These are phyloP conservation scores for Cynaeus angustus DNA, from an alignment of 2,888 invertebrate genomes.

Conservation along the genomic window DNA sequence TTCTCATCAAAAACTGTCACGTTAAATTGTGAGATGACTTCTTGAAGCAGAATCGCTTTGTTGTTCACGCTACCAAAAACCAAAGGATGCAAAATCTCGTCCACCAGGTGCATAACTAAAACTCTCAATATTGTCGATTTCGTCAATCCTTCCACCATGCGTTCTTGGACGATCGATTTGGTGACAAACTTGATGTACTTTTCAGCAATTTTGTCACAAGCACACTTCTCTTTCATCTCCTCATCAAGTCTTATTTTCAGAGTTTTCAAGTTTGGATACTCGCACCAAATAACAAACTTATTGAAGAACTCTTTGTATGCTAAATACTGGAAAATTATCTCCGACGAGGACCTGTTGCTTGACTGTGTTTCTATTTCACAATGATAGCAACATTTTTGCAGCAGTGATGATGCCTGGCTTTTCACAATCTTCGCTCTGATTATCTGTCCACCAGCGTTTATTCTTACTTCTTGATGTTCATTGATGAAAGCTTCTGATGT, in stretches of 20 bases:
- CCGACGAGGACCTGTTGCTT: no score
- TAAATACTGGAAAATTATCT: neutral
- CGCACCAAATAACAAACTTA: neutral
- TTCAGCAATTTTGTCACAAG: neutral
- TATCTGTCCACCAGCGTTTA: no score
- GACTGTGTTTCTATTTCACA: no score
- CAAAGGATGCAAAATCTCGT: neutral
- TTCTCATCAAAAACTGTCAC: neutral
- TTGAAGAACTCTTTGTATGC: neutral
- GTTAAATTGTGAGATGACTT: neutral
- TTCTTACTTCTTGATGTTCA: no score
- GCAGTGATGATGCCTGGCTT: no score
- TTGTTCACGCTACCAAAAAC: neutral
- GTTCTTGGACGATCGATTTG: neutral
- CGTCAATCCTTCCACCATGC: neutral
- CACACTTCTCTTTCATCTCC: no score
- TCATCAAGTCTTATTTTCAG: no score
- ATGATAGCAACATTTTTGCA: no score
- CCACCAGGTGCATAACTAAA: neutral
- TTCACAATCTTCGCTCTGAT: no score
- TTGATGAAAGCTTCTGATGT: no score
- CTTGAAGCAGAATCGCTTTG: neutral
- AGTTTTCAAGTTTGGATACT: no score
- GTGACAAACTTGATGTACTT: neutral
- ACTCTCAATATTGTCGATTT: neutral